Evolutionary conservation across 2,797 vertebrate species (phyloP).

Genomic region (Diplodus sargus): DNA sequence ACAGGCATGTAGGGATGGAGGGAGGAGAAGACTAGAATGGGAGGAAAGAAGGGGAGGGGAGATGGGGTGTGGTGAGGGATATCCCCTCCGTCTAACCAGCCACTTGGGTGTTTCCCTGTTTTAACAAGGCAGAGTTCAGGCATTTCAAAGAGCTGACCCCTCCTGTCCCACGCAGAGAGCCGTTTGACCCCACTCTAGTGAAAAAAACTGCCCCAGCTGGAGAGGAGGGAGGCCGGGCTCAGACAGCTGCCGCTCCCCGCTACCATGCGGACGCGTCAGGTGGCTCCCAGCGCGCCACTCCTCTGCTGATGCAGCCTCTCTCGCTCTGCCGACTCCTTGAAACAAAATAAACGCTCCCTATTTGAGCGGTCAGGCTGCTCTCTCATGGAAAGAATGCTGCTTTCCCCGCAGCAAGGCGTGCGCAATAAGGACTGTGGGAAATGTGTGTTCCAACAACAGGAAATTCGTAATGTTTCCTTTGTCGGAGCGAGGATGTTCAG

Average conservation of each 20-base stretch:
- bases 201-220: slow-evolving; percentile 33
- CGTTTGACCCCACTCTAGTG: slow-evolving; percentile 48
- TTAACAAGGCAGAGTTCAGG: slow-evolving; percentile 60
- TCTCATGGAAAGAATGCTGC: slow-evolving; percentile 60
- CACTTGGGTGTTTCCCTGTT: slow-evolving; percentile 77
- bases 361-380: slow-evolving; percentile 24
- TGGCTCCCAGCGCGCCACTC: slow-evolving; percentile 53
- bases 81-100: slow-evolving; percentile 54
- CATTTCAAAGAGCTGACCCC: slow-evolving; percentile 63
- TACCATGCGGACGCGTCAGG: slow-evolving; percentile 55
- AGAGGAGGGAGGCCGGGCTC: slow-evolving; percentile 18
- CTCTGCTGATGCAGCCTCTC: slow-evolving; percentile 12
- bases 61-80: slow-evolving; percentile 62
- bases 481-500: slow-evolving; percentile 33
- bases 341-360: slow-evolving; percentile 58
- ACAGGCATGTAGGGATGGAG: slow-evolving; percentile 29
- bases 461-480: slow-evolving; percentile 76
- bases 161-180: slow-evolving; percentile 28
- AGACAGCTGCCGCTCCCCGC: slow-evolving; percentile 35
- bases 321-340: slow-evolving; percentile 28
- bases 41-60: slow-evolving; percentile 47
- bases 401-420: slow-evolving; percentile 39
- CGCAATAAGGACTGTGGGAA: slow-evolving; percentile 59
- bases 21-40: slow-evolving; percentile 17
- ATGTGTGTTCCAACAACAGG: slow-evolving; percentile 74